Evolutionary conservation across 1,140 invertebrate species (phyloP).

Genomic region (Thalassaphorura encarpata): DNA sequence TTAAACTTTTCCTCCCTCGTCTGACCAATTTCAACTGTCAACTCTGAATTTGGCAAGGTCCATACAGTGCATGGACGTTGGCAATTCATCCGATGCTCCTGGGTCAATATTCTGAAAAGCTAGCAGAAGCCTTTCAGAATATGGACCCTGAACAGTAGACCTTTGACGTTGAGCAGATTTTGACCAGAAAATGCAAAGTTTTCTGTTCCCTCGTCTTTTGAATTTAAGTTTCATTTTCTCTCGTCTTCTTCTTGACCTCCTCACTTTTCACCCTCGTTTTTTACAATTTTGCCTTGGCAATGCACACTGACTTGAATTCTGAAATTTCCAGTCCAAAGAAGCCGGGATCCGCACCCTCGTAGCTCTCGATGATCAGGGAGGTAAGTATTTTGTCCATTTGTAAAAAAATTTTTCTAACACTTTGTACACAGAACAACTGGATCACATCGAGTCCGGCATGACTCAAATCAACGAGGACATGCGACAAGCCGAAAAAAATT

Average conservation of each 20-base stretch:
- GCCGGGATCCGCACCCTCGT: slow-evolving; percentile 51
- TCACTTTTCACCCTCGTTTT: slow-evolving; percentile 11
- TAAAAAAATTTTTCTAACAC: slow-evolving; percentile 9
- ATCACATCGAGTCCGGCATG: slow-evolving; percentile 58
- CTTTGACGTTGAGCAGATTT: too few relatives aligned
- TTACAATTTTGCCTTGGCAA: slow-evolving; percentile 31
- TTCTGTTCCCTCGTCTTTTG: too few relatives aligned
- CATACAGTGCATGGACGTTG: too few relatives aligned
- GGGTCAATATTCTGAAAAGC: too few relatives aligned
- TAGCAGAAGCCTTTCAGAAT: too few relatives aligned
- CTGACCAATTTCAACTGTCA: too few relatives aligned
- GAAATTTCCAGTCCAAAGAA: slow-evolving; percentile 56
- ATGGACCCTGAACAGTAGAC: too few relatives aligned
- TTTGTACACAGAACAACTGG: slow-evolving; percentile 53
- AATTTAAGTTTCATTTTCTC: not conserved
- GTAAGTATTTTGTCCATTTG: slow-evolving; percentile 50
- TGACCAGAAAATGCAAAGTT: not conserved
- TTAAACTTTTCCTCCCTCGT: too few relatives aligned
- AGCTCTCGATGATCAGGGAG: slow-evolving; percentile 50
- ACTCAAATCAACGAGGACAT: slow-evolving; percentile 61
- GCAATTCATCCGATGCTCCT: too few relatives aligned
- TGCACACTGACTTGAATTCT: too few relatives aligned
- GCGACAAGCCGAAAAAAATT: slow-evolving; percentile 61
- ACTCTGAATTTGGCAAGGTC: too few relatives aligned
- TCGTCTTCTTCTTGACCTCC: slow-evolving; percentile 3